Evolutionary conservation across 2,888 invertebrate species (phyloP).

Genomic region (Ischnus inquisitorius): DNA sequence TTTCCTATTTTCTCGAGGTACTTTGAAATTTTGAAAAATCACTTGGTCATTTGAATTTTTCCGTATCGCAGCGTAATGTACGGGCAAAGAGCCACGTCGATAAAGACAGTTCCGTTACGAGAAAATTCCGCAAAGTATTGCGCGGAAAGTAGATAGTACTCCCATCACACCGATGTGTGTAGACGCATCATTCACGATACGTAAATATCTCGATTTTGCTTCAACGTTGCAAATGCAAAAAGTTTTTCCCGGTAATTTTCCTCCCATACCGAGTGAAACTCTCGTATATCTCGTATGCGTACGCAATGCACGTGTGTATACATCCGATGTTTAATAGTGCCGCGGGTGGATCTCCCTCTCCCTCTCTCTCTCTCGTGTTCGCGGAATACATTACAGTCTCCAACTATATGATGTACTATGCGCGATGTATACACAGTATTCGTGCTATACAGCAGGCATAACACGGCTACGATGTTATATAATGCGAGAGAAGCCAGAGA

Average conservation of each 20-base stretch:
- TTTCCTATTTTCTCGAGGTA: neutral
- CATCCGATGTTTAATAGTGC: constrained; percentile 26
- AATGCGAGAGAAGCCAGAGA: neutral
- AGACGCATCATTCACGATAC: constrained; percentile 39
- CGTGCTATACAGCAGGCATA: constrained; percentile 5
- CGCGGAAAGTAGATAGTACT: too few relatives aligned
- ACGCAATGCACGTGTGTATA: constrained; percentile 20
- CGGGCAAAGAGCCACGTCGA: constrained; percentile 42
- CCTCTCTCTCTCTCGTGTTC: constrained; percentile 42
- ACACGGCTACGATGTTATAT: neutral
- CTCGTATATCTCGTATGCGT: neutral
- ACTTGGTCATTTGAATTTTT: constrained; percentile 35
- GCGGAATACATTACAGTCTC: constrained; percentile 42
- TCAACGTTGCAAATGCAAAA: neutral
- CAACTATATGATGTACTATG: constrained; percentile 25
- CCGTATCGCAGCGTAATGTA: constrained; percentile 18
- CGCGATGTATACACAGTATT: constrained; percentile 1
- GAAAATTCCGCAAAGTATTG: neutral
- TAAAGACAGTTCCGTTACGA: constrained; percentile 20
- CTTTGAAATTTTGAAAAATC: constrained; percentile 14
- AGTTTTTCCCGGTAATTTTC: constrained; percentile 41
- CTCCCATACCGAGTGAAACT: neutral
- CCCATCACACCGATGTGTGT: neutral
- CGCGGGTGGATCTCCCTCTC: neutral
- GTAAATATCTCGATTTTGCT: constrained; percentile 20